phyloP scores from a whole-genome alignment of 2,113 vertebrate species.

The Anarrhichthys ocellatus region DNA sequence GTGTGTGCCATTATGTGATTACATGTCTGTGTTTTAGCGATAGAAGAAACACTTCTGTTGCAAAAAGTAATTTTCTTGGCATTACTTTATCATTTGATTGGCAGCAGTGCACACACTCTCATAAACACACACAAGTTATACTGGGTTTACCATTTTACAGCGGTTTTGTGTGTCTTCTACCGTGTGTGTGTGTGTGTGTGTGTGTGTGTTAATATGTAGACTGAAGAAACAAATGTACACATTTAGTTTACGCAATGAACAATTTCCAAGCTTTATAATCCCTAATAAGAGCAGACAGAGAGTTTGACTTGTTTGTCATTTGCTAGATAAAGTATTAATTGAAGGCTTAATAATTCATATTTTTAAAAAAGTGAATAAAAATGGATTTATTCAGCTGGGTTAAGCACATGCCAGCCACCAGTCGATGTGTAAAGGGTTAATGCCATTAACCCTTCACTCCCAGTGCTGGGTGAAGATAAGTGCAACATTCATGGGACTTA shows the following conservation, averaged over 20 bases:
- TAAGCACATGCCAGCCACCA: background rate
- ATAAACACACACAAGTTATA: background rate
- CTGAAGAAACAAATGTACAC: background rate
- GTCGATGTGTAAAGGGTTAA: background rate
- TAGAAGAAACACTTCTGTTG: constrained; percentile 20
- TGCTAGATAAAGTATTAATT: background rate
- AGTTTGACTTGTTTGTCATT: background rate
- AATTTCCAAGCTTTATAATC: background rate
- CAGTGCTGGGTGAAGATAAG: background rate
- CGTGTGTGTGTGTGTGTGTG: background rate
- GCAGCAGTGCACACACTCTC: background rate
- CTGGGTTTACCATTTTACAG: background rate
- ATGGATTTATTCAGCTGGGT: background rate
- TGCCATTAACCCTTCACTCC: background rate
- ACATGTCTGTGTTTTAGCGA: constrained; percentile 17
- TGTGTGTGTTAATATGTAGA: background rate
- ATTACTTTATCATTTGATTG: constrained; percentile 38
- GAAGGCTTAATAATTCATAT: background rate
- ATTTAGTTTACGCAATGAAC: background rate
- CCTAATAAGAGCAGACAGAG: background rate
- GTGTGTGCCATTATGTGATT: background rate
- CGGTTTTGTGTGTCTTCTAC: background rate
- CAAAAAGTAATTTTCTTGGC: constrained; percentile 22
- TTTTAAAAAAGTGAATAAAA: background rate
- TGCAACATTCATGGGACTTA: background rate